Evolutionary conservation across 2,888 invertebrate species (phyloP).

Genomic region (Acronicta aceris): DNA sequence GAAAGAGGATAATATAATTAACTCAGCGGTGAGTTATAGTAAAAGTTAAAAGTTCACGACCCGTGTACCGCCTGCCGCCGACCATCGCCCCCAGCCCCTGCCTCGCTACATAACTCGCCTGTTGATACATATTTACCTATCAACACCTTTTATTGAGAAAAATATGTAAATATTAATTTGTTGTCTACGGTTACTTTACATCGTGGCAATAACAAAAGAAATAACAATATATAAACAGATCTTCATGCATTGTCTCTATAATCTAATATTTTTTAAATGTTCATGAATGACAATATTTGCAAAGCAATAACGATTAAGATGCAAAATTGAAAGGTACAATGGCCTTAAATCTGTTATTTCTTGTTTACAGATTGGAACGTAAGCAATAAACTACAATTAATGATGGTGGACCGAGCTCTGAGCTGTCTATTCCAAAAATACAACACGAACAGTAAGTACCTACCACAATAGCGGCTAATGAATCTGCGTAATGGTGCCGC

Average conservation of each 20-base stretch:
- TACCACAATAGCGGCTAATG: constrained; percentile 52
- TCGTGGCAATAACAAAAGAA: constrained; percentile 9
- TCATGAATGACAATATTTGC: constrained; percentile 18
- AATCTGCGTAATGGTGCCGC: constrained; percentile 44
- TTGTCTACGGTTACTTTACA: constrained; percentile 14
- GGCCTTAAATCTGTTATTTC: constrained; percentile 37
- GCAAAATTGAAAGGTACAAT: constrained; percentile 3
- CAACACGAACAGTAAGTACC: constrained; percentile 69
- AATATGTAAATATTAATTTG: constrained; percentile 22
- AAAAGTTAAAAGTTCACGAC: constrained; percentile 48
- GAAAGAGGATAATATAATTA: constrained; percentile 39
- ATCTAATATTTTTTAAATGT: constrained; percentile 13
- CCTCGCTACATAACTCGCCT: constrained; percentile 2
- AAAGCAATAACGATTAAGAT: constrained; percentile 22
- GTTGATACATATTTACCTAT: constrained; percentile 25
- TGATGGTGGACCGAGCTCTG: constrained; percentile 75
- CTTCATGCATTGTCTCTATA: constrained; percentile 1
- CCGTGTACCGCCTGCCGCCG: not conserved
- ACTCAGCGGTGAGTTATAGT: constrained; percentile 35
- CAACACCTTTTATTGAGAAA: constrained; percentile 21
- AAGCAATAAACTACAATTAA: constrained; percentile 69
- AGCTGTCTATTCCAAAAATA: constrained; percentile 72
- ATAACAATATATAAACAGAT: constrained; percentile 16
- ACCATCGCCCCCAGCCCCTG: not conserved
- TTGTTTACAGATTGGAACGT: constrained; percentile 73